These are phyloP conservation scores for Argentina silus DNA, from an alignment of 2,797 vertebrate genomes.

Conservation along the genomic window DNA sequence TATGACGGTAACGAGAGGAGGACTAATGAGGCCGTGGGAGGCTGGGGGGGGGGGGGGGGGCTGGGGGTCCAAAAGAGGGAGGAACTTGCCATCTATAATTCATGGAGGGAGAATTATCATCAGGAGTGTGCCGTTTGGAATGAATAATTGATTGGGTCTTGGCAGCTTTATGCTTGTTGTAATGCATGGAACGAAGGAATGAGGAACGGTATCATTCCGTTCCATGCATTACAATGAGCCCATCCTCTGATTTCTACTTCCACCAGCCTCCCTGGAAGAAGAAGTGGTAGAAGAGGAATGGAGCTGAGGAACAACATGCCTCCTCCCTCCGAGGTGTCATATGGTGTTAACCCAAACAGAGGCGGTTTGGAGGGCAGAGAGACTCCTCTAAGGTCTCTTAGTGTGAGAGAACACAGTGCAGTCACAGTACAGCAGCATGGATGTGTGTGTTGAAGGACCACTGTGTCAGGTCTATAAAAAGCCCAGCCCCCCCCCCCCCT, in stretches of 20 bases:
- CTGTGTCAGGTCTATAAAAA: not conserved
- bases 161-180: constrained; percentile 75
- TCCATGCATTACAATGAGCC: too few species aligned
- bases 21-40: constrained; percentile 72
- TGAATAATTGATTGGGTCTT: constrained; percentile 81
- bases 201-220: too few species aligned
- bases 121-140: constrained; percentile 75
- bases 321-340: too few species aligned
- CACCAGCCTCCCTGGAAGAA: too few species aligned
- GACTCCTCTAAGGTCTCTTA: not conserved
- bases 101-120: constrained; percentile 82
- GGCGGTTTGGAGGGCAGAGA: not conserved
- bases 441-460: too few species aligned
- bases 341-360: not conserved
- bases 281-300: too few species aligned
- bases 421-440: too few species aligned
- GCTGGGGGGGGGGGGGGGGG: constrained; percentile 30
- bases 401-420: too few species aligned
- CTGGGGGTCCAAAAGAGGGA: constrained; percentile 65
- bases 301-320: too few species aligned
- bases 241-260: too few species aligned
- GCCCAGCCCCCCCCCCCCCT: not conserved
- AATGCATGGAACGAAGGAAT: too few species aligned
- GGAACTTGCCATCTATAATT: constrained; percentile 79
- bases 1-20: constrained; percentile 59